phyloP scores from a whole-genome alignment of 1,140 invertebrate species.

The Drosophila asahinai region DNA sequence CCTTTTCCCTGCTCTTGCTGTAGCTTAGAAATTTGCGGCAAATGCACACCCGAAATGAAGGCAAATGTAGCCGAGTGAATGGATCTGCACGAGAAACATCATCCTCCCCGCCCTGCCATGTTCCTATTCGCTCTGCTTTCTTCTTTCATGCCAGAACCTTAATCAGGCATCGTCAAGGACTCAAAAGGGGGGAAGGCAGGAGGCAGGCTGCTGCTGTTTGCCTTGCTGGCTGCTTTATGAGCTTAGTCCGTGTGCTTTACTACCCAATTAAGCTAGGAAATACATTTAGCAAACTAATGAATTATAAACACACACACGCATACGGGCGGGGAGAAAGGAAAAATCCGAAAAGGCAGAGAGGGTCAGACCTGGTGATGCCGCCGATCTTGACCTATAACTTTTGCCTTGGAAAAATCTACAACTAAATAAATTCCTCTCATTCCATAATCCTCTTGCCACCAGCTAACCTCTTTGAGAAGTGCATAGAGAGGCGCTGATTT shows the following conservation, averaged over 20 bases:
- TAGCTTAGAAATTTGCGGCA: constrained; percentile 17
- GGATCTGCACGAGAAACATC: constrained; percentile 11
- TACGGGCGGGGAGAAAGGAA: constrained; percentile 1
- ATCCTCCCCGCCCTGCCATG: not conserved
- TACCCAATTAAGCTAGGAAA: constrained; percentile 73
- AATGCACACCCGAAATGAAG: constrained; percentile 3
- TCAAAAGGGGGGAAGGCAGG: not conserved
- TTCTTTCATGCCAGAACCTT: constrained; percentile 35
- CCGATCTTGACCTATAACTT: not conserved
- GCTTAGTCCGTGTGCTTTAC: constrained; percentile 65
- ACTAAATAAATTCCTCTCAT: not conserved
- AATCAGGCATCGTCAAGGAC: constrained; percentile 48
- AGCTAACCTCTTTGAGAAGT: constrained; percentile 1
- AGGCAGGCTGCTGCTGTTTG: constrained; percentile 26
- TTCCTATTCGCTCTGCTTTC: constrained; percentile 3
- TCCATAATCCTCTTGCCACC: not conserved
- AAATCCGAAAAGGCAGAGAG: not conserved
- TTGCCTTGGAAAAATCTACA: not conserved
- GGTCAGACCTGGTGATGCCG: constrained; percentile 7
- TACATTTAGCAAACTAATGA: constrained; percentile 79
- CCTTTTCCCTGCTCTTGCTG: not conserved
- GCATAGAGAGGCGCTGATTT: constrained; percentile 9
- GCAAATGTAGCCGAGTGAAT: constrained; percentile 10
- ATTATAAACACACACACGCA: constrained; percentile 66
- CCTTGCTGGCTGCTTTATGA: constrained; percentile 62